Evolutionary conservation across 2,113 vertebrate species (phyloP).

Genomic region (Laticauda colubrina): DNA sequence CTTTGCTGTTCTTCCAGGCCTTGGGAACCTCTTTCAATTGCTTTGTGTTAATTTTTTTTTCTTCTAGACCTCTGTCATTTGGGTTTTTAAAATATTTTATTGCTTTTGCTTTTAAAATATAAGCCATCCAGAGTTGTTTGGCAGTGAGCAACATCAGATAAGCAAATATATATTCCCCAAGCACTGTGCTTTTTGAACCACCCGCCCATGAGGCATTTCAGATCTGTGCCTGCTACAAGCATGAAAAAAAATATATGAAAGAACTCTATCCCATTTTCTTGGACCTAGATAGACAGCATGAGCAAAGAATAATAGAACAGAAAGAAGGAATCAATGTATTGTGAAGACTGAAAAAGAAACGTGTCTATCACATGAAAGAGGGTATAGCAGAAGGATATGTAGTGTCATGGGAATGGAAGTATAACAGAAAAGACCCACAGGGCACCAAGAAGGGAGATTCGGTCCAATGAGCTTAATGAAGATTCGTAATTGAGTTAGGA

Average conservation of each 20-base stretch:
- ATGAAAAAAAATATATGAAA: background rate
- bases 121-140: background rate
- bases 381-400: background rate
- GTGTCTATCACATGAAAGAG: background rate
- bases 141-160: background rate
- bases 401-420: background rate
- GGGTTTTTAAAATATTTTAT: background rate
- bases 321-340: background rate
- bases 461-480: background rate
- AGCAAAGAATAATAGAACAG: background rate
- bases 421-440: background rate
- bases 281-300: background rate
- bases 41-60: background rate
- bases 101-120: background rate
- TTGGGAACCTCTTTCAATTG: background rate
- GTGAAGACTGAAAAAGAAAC: background rate
- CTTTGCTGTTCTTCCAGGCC: background rate
- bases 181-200: background rate
- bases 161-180: background rate
- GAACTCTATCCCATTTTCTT: background rate
- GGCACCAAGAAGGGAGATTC: background rate
- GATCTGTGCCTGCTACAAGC: background rate
- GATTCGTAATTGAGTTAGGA: background rate
- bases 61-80: background rate
- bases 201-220: background rate